Evolutionary conservation across 2,888 invertebrate species (phyloP), one percentile per base, ranked within the genome.

Genomic region (Maniola hyperantus): DNA sequence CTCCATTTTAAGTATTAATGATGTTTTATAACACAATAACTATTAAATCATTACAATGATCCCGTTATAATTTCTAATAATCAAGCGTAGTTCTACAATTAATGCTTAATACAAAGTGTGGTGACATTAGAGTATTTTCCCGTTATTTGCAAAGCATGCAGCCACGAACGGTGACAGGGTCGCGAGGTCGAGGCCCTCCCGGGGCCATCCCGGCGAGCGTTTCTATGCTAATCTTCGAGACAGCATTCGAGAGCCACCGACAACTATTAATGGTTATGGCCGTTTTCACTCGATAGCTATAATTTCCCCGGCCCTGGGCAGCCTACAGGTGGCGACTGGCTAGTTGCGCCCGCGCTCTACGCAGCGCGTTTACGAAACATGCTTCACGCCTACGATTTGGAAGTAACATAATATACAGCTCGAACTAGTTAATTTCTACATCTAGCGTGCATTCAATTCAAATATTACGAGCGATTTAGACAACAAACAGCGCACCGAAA

Each of bases 401-500:
- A 79, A 80, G 83, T 79, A 83, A 79, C 72, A 71, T 73, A 72
- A 74, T 74, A 84, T 83, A 84, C 79, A 83, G 80, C 83, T 79
- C 80, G 80, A 88, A 89, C 90, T 91, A 89, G 90, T 89, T 86
- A 85, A 87, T 84, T 89, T 85, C 88, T 88, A 87, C 83, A 87
- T 89, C 87, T 88, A 90, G 88, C 84, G 84, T 79, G 90, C 89
- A 92, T 92, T 91, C 89, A 89, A 92, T 92, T 92, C 91, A 91
- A 91, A 92, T 92, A 91, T 85, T 86, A 87, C 83, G 84, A 89
- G 83, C 84, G 84, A 91, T 92, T 90, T 90, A 88, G 87, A 88
- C 91, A 88, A 89, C 87, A 89, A 89, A 92, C 83, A 83, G 81
- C 83, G 81, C 81, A 81, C 79, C 81, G 85, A 85, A 88, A 83